A percentile compares a stretch with the other conserved stretches of the same genome.
Conservation (phyloP, 2,888 invertebrate genomes). For the Hemaris fuciformis region DNA sequence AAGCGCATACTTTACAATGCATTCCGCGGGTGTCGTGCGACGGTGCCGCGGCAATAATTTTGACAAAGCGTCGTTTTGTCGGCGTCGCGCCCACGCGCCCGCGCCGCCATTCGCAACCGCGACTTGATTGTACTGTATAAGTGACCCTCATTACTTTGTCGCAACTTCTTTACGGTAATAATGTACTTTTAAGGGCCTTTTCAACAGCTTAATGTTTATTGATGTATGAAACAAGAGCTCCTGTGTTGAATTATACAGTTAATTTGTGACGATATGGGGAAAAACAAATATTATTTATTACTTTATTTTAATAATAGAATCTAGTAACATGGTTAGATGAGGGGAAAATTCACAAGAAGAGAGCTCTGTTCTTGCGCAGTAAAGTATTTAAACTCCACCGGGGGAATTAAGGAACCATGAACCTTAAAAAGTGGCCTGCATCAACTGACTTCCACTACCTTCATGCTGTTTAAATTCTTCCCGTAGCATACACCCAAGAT, state of each 20-base stretch:
- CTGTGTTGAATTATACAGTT: background rate
- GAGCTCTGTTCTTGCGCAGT: no score
- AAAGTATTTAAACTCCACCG: no score
- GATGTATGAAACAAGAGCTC: no score
- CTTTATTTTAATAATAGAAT: no score
- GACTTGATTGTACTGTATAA: background rate
- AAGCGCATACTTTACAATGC: background rate
- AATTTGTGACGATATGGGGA: background rate
- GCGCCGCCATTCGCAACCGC: background rate
- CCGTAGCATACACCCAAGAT: no score
- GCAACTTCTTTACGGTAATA: background rate
- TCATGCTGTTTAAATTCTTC: no score
- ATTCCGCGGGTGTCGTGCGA: background rate
- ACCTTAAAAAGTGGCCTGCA: no score
- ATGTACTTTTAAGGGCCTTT: background rate
- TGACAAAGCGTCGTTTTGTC: constrained; percentile 15
- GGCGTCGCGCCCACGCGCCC: constrained; percentile 3
- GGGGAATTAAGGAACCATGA: no score
- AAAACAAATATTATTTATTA: no score
- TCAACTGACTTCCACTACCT: no score
- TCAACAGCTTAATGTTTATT: background rate
- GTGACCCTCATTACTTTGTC: constrained; percentile 1
- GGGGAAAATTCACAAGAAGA: no score
- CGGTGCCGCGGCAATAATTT: constrained; percentile 13
- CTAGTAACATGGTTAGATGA: no score